Evolutionary conservation across 2,113 vertebrate genomes (phyloP), one percentile per base, ranked within the genome.

Genomic region (Psophia crepitans): DNA sequence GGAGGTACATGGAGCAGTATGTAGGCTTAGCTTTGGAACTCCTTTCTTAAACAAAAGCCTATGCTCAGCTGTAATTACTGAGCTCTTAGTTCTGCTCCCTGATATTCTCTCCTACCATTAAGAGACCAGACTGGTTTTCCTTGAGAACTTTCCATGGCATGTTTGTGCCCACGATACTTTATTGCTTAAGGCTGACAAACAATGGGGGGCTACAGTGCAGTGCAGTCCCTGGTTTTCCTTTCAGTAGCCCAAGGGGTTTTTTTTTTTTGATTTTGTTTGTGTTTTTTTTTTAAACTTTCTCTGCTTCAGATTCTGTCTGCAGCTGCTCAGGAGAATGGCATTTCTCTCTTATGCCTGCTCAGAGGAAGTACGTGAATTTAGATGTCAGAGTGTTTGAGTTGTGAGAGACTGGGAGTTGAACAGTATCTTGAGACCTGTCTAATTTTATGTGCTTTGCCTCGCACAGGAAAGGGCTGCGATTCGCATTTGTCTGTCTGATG

Each of bases 111-210:
- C 11, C 35, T 93, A 2, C 41, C 27, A 35, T 33, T 70, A 78
- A 79, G 82, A 93, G 35, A 56, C 33, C 4, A 2, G 68, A 90
- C 88, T 90, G 86, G 68, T 96, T 97, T 91, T 93, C 60, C 76
- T 53, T 78, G 85, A 43, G 85, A 77, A 68, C 35, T 95, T 90
- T 78, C 85, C 43, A n/a, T 32, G 39, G 26, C 33, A 7, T 81
- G 35, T 70, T 94, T 84, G 56, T 86, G 56, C 39, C 75, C 28
- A 6, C 18, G 48, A 49, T 46, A n/a, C 43, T 75, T 75, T 24
- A 58, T 92, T 86, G 83, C 85, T 66, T 21, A 60, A 77, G 43
- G 39, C 85, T 84, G 68, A 43, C 41, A 65, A 80, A 79, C 49
- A 81, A 14, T 49, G 65, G 64, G 1, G n/a, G 74, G 71, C 54